Evolutionary conservation across 2,888 invertebrate species (phyloP), one percentile per base, ranked within the genome.

Genomic region (Temnothorax unifasciatus): DNA sequence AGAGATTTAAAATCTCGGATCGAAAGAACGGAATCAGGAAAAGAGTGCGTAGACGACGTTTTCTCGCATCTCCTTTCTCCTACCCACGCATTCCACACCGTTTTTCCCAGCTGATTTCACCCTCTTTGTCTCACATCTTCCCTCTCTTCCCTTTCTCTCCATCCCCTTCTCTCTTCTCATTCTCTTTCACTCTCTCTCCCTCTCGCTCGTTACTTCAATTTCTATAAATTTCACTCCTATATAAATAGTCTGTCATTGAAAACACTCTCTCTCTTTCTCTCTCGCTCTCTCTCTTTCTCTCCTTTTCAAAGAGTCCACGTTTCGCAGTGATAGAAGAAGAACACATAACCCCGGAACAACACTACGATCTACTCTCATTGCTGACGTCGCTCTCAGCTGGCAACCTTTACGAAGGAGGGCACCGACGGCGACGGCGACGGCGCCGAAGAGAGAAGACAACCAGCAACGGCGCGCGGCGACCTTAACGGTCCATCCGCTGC

Each of bases 381-480:
- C 87, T 87, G 87, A 87, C 87, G 89, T 89, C 87, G 87, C 87
- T 84, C 76, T 85, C 90, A 88, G 90, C 88, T 90, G 90, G 85
- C 86, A 83, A 82, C 71, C 85, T 85, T 83, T 84, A 74, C 85
- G 74, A 68, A 66, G 77, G 77, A 79, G 79, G 83, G 83, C 66
- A 74, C 21, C 73, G 44, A 59, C 41, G 29, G 3, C 29, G 29
- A 29, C 29, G 69, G 41, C 29, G 81, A 18, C 25, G 57, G 82
- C 63, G 83, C 57, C 29, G 63, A 64, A 38, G 75, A 83, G 61
- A 75, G 57, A 47, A 84, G 54, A 81, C 73, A 81, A 29, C 71
- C 59, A 79, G 54, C 75, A 84, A 68, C n/a, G n/a, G n/a, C n/a
- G n/a, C n/a, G n/a, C 85, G 75, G 54, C 90, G 91, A 90, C 90